Evolutionary conservation across 2,113 vertebrate genomes (phyloP).

Genomic region (Anolis sagrei): DNA sequence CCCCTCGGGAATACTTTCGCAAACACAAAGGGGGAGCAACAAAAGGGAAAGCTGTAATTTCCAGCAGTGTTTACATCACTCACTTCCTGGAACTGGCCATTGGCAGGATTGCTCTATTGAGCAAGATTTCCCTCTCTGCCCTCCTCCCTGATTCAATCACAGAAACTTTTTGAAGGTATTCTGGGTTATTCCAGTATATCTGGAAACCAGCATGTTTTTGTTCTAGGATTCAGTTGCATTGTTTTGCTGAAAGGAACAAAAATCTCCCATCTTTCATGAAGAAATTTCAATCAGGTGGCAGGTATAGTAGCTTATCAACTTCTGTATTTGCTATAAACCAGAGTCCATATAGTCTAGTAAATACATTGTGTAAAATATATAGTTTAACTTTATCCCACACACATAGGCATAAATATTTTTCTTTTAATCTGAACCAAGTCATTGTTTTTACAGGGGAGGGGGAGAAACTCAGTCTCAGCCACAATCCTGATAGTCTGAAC

Average conservation of each 20-base stretch:
- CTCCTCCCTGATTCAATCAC: not conserved
- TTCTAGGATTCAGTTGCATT: not conserved
- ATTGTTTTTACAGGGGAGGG: no score
- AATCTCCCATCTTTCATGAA: not conserved
- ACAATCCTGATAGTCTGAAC: no score
- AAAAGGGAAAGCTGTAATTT: not conserved
- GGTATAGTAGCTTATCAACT: no score
- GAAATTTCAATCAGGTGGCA: no score
- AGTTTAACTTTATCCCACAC: no score
- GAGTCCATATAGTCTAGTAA: no score
- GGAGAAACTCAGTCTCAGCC: no score
- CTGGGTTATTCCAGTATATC: not conserved
- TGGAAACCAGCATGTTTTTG: not conserved
- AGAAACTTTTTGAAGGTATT: no score
- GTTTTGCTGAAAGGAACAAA: not conserved
- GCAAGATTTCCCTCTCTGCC: no score
- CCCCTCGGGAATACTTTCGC: not conserved
- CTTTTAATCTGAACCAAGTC: no score
- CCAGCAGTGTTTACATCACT: constrained; percentile 48
- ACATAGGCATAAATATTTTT: no score
- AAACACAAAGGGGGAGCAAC: constrained; percentile 7
- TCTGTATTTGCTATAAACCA: not conserved
- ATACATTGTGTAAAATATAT: no score
- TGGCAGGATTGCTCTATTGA: not conserved
- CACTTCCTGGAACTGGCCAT: constrained; percentile 24